A percentile compares a stretch with the other conserved stretches of the same genome.
phyloP scores from a whole-genome alignment of 2,888 invertebrate species.

The Cryptocheilus praepositus region DNA sequence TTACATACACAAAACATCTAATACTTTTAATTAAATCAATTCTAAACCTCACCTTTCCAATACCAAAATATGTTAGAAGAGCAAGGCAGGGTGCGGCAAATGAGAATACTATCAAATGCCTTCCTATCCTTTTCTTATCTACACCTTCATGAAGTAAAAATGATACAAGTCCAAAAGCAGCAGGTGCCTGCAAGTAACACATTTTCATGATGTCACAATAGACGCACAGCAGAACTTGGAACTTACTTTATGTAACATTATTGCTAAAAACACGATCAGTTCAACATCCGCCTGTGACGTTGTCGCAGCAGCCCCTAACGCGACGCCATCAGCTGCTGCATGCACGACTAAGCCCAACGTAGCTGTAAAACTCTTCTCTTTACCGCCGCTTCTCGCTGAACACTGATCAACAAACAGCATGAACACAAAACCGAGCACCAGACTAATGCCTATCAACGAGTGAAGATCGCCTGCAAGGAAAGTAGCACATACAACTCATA shows the following conservation, averaged over 20 bases:
- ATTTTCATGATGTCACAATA: background rate
- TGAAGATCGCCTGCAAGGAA: slow-evolving; percentile 79
- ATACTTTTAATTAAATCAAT: background rate
- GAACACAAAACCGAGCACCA: slow-evolving; percentile 96
- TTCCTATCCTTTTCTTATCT: slow-evolving; percentile 90
- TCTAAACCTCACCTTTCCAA: slow-evolving; percentile 80
- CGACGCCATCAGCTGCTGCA: slow-evolving; percentile 99
- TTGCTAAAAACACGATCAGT: slow-evolving; percentile 97
- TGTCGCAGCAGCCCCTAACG: slow-evolving; percentile 97
- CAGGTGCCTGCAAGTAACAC: slow-evolving; percentile 85
- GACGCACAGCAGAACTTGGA: too few species aligned
- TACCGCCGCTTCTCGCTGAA: slow-evolving; percentile 79
- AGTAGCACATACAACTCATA: background rate
- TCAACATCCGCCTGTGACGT: slow-evolving; percentile 97
- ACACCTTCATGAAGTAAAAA: slow-evolving; percentile 96
- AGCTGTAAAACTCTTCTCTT: slow-evolving; percentile 90
- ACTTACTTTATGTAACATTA: slow-evolving; percentile 95
- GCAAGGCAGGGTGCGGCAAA: slow-evolving; percentile 93
- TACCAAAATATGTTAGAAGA: slow-evolving; percentile 93
- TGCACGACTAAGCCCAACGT: slow-evolving; percentile 98
- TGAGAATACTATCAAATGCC: slow-evolving; percentile 94
- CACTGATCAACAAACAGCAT: slow-evolving; percentile 97
- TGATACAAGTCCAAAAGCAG: slow-evolving; percentile 98
- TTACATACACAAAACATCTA: background rate
- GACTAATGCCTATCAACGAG: slow-evolving; percentile 91